Evolutionary conservation across 2,888 invertebrate species (phyloP), one percentile per base, ranked within the genome.

Genomic region (Oscheius sp.): DNA sequence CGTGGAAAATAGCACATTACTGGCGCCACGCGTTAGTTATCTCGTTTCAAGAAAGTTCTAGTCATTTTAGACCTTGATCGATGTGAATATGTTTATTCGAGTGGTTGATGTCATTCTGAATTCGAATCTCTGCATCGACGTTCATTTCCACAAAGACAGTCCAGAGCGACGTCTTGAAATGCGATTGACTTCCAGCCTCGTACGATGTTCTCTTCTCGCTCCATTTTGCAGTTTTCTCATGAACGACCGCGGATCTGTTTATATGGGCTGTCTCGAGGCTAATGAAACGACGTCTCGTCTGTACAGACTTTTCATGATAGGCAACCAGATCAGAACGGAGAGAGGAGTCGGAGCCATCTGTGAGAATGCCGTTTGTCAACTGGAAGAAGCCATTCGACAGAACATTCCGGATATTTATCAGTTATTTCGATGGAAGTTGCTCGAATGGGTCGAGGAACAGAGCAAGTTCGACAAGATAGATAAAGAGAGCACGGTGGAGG

Each of bases 381-480:
- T 53, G 29, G n/a, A 53, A 29, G 53, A 53, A 10, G 13, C 53
- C 4, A 29, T 29, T 53, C 53, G 53, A 21, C 53, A 53, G 29
- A 29, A 29, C 53, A 21, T 53, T 53, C 53, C 53, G 13, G 53
- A 53, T 53, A 53, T 53, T 11, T 53, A 13, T 11, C 53, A 53
- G 29, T 53, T 42, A 11, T 53, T 53, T 29, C 13, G 29, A 53
- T 53, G 53, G 53, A 53, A 53, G 10, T 53, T 53, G 3, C 53
- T 53, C 4, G 53, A 53, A 7, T 53, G 53, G 53, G 29, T 53
- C n/a, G 53, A 53, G 53, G 53, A 53, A 53, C n/a, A 53, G 53
- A 13, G 4, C 13, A 53, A 53, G 29, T 21, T 53, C 3, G 53
- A 53, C 13, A 29, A 53, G 10, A 11, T 3, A 3, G 4, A 42